Conservation (phyloP, 1,140 invertebrate genomes). For the Cataglyphis hispanica region DNA sequence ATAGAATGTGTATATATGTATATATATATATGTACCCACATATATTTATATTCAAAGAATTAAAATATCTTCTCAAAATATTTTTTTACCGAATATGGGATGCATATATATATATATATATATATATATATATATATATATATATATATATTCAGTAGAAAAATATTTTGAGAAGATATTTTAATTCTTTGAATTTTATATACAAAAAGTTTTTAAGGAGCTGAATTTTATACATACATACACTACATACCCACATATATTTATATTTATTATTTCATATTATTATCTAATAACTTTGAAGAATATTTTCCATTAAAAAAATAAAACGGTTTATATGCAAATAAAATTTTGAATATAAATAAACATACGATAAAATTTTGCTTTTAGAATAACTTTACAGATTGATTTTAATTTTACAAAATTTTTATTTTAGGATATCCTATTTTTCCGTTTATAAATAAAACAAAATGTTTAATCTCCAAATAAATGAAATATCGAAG, state of each 20-base stretch:
- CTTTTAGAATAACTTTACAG: neutral
- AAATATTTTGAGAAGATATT: conserved; percentile 23
- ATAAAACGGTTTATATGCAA: no score
- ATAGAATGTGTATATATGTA: neutral
- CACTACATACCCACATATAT: no score
- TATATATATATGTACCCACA: no score
- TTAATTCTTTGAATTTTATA: neutral
- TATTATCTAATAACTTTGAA: neutral
- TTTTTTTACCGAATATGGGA: no score
- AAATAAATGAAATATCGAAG: neutral
- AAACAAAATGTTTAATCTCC: neutral
- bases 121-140: no score
- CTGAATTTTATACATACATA: neutral
- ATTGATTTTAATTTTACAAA: neutral
- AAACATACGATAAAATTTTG: neutral
- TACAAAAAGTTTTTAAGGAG: neutral
- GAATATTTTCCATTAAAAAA: neutral
- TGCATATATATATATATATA: no score
- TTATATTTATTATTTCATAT: neutral
- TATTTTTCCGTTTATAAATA: neutral
- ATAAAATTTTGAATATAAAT: neutral
- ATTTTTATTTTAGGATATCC: neutral
- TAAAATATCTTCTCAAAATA: no score
- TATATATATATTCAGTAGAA: neutral
- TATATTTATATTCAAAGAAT: no score